Evolutionary conservation across 1,140 invertebrate genomes (phyloP).

Genomic region (Meteorus sp.): DNA sequence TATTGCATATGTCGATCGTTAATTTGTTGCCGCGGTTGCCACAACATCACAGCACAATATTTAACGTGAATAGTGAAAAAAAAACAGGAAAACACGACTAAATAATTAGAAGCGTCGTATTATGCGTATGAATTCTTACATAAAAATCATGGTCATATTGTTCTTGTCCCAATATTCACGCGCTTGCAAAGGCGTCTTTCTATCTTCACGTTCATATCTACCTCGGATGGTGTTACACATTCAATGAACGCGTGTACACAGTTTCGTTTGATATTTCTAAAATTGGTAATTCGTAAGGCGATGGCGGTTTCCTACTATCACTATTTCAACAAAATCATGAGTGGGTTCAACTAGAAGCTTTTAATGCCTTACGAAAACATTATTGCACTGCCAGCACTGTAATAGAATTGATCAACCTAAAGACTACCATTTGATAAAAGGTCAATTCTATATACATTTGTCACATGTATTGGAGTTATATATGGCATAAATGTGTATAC

Average conservation of each 20-base stretch:
- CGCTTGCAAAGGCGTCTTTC: too few relatives aligned
- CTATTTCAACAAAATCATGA: constrained; percentile 9
- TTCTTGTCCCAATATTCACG: constrained; percentile 8
- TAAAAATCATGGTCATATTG: constrained; percentile 35
- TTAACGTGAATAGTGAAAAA: constrained; percentile 40
- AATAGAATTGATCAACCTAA: constrained; percentile 13
- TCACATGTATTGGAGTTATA: not conserved
- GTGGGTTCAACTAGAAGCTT: constrained; percentile 17
- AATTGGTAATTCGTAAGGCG: constrained; percentile 12
- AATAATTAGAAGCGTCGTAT: constrained; percentile 44
- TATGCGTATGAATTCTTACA: constrained; percentile 38
- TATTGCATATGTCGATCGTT: constrained; percentile 15
- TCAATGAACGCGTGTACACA: constrained; percentile 12
- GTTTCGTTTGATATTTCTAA: constrained; percentile 2
- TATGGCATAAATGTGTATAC: not conserved
- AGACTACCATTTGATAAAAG: not conserved
- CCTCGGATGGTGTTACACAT: not conserved
- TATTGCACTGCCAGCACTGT: constrained; percentile 39
- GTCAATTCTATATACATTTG: not conserved
- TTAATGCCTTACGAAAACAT: constrained; percentile 21
- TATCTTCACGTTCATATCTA: not conserved
- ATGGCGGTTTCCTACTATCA: constrained; percentile 15
- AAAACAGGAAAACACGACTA: constrained; percentile 34
- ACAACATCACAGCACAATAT: constrained; percentile 53
- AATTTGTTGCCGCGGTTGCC: constrained; percentile 36